phyloP scores from a whole-genome alignment of 2,888 invertebrate species.

The Sinelater perroti region DNA sequence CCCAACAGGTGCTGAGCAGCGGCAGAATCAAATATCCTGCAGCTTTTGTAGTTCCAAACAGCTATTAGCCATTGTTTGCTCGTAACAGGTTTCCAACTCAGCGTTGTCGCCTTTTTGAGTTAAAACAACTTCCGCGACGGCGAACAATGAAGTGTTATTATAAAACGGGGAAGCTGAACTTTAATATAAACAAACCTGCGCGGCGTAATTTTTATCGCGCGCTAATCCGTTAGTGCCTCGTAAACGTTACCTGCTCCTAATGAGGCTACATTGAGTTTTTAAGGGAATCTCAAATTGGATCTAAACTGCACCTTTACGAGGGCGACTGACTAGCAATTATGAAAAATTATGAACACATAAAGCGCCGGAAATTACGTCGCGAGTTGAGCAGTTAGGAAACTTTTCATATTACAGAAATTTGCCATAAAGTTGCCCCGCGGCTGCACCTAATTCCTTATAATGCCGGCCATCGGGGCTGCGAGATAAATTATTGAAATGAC shows the following conservation, averaged over 20 bases:
- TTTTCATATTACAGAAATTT: conserved; percentile 12
- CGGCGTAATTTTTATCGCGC: conserved; percentile 15
- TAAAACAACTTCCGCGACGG: too few relatives aligned
- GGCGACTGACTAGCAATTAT: conserved; percentile 16
- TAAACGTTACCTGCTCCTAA: conserved; percentile 24
- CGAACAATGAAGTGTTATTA: too few relatives aligned
- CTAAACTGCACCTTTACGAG: conserved; percentile 22
- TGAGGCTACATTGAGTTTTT: conserved; percentile 22
- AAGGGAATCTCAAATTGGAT: conserved; percentile 25
- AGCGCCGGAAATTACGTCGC: conserved; percentile 18
- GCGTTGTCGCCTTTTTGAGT: too few relatives aligned
- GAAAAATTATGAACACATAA: conserved; percentile 29
- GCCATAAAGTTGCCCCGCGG: conserved; percentile 3
- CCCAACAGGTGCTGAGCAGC: too few relatives aligned
- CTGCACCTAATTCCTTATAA: neutral
- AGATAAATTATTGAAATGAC: neutral
- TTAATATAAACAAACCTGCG: too few relatives aligned
- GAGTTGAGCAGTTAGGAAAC: conserved; percentile 11
- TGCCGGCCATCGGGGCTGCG: neutral
- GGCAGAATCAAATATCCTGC: too few relatives aligned
- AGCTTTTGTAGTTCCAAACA: too few relatives aligned
- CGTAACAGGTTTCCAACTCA: too few relatives aligned
- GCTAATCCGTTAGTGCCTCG: conserved; percentile 19
- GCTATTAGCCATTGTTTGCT: too few relatives aligned
- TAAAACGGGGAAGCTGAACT: too few relatives aligned